Evolutionary conservation across 2,888 invertebrate genomes (phyloP).

Genomic region (Gasteruption jaculator): DNA sequence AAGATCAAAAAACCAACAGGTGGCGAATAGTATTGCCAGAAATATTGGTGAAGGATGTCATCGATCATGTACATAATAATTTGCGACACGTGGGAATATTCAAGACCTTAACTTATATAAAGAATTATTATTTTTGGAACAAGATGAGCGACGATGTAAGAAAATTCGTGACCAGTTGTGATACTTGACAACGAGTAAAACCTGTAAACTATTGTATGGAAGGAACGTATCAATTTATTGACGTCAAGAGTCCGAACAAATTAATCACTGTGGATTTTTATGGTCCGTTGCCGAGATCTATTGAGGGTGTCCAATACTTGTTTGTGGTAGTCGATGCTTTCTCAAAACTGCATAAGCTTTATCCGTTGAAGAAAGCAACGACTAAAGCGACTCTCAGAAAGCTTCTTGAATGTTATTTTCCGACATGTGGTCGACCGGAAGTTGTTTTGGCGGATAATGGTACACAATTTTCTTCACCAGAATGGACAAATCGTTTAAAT

Average conservation of each 20-base stretch:
- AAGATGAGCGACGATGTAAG: conserved; percentile 7
- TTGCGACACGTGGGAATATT: conserved; percentile 5
- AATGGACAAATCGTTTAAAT: conserved; percentile 6
- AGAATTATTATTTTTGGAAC: conserved; percentile 11
- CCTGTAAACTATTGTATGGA: conserved; percentile 4
- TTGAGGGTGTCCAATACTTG: conserved; percentile 10
- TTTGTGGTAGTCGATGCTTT: conserved; percentile 10
- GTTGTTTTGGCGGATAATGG: conserved; percentile 11
- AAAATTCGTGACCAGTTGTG: conserved; percentile 2
- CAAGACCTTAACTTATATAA: conserved; percentile 9
- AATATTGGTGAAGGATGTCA: background rate
- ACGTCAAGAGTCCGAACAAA: background rate
- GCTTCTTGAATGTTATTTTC: conserved; percentile 4
- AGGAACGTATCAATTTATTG: conserved; percentile 8
- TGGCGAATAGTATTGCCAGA: conserved; percentile 4
- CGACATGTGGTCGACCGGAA: conserved; percentile 5
- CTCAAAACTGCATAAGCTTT: conserved; percentile 14
- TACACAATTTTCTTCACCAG: conserved; percentile 10
- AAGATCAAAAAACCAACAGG: background rate
- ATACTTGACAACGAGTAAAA: conserved; percentile 14
- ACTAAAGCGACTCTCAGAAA: conserved; percentile 1
- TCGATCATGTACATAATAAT: conserved; percentile 1
- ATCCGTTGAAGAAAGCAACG: conserved; percentile 9
- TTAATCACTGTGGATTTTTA: conserved; percentile 13
- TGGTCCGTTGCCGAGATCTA: conserved; percentile 9